These are phyloP conservation scores for Drosophila chauvacae DNA, from an alignment of 1,140 invertebrate species.

Conservation along the genomic window DNA sequence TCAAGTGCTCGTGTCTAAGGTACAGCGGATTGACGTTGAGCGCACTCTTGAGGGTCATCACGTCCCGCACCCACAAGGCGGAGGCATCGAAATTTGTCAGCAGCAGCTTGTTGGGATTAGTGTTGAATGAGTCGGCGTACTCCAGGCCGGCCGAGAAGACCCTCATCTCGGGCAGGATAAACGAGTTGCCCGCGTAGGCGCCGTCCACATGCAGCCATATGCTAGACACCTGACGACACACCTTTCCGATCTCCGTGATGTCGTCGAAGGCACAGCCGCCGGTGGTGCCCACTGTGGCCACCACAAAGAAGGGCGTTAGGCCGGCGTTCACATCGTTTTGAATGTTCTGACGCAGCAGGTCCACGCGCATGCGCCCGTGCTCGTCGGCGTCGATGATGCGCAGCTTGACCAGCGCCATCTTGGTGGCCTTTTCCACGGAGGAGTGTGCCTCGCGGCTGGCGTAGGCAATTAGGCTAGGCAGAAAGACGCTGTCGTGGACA, in stretches of 20 bases:
- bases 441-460: constrained; percentile 94
- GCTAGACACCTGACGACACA: constrained; percentile 89
- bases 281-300: constrained; percentile 91
- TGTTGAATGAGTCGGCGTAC: constrained; percentile 95
- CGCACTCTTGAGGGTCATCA: constrained; percentile 92
- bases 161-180: constrained; percentile 94
- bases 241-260: constrained; percentile 91
- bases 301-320: constrained; percentile 94
- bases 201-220: constrained; percentile 91
- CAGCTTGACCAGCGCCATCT: constrained; percentile 95
- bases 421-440: constrained; percentile 97
- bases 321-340: constrained; percentile 92
- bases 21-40: constrained; percentile 96
- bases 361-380: constrained; percentile 91
- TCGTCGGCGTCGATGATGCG: constrained; percentile 95
- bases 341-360: constrained; percentile 89
- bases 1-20: constrained; percentile 91
- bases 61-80: constrained; percentile 94
- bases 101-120: constrained; percentile 97
- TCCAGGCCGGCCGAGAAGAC: constrained; percentile 91
- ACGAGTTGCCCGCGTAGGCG: constrained; percentile 93
- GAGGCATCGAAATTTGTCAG: constrained; percentile 96
- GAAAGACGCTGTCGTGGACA: constrained; percentile 88
- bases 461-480: constrained; percentile 94
- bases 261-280: constrained; percentile 94